Base-by-base conservation (phyloP, 2,888 invertebrate genomes). In the Podotricha telesiphe region DNA sequence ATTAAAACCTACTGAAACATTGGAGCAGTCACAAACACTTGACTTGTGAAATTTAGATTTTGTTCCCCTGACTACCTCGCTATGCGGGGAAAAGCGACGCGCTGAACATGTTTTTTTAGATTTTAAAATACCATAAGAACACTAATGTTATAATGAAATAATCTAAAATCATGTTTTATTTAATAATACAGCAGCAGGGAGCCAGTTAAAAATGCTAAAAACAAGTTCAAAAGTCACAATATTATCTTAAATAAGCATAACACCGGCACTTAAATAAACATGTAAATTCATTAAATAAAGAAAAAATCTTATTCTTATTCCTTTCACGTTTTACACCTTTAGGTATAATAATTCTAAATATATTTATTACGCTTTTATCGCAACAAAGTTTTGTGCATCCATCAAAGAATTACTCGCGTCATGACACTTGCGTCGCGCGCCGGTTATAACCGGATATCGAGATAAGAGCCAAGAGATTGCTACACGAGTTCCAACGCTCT, bases 361-460 rank as follows among this genome's bases (percentile, higher is more conserved):
- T 53, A 47, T 61, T 51, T 45, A 53, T 64, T n/a, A 45, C n/a
- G 28, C 15, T 28, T 50, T 62, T 50, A 58, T 34, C 58, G 59
- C 67, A 66, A 70, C 70, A 71, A 71, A 66, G 62, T 65, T 67
- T 67, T 37, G 47, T 68, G 20, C 42, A 68, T 71, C 64, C 67
- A 70, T 68, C 56, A 69, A 68, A 66, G 62, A 71, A 68, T 71
- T 73, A 76, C 61, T 72, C 56, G n/a, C n/a, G 65, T 64, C 51
- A 71, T 73, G 74, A 76, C 73, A 75, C 72, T 74, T 70, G 73
- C 73, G 73, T 73, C 73, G 19, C 22, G 47, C 50, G 68, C 78
- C 74, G 69, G 79, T 77, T 77, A 53, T 15, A 74, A 72, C 75
- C 76, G 63, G 78, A 64, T 70, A 19, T 13, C 19, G 42, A 69